A percentile compares a stretch with the other conserved stretches of the same genome.
Conservation (phyloP, 2,888 invertebrate genomes). For the Eutolmus rufibarbis region DNA sequence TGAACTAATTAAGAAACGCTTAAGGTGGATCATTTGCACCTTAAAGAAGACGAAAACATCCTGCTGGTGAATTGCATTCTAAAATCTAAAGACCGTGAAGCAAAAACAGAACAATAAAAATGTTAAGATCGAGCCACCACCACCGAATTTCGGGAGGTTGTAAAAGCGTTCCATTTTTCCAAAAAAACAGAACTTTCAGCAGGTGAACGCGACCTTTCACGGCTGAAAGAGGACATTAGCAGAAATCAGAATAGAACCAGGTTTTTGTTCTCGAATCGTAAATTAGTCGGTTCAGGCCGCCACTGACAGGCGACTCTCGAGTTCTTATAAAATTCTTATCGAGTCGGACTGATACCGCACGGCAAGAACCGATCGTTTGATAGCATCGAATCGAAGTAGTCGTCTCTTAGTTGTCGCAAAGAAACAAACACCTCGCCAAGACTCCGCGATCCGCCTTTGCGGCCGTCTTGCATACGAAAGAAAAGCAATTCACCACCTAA, state of each 20-base stretch:
- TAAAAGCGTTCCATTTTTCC: conserved; percentile 2
- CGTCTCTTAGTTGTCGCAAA: conserved; percentile 1
- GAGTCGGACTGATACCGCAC: neutral
- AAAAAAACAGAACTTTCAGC: neutral
- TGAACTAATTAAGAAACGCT: neutral
- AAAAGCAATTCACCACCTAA: conserved; percentile 46
- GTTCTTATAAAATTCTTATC: neutral
- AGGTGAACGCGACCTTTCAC: neutral
- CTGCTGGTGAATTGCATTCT: neutral
- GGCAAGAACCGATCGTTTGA: neutral
- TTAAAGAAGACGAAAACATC: neutral
- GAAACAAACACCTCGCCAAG: conserved; percentile 23
- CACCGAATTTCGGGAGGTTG: neutral
- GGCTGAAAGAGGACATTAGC: neutral
- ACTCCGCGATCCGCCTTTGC: neutral
- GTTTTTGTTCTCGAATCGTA: neutral
- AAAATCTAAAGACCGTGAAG: neutral
- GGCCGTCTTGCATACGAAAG: conserved; percentile 32
- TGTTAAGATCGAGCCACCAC: neutral
- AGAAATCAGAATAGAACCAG: neutral
- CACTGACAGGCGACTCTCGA: neutral
- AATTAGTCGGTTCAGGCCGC: neutral
- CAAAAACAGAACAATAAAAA: neutral
- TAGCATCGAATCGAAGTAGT: neutral
- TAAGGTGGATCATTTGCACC: neutral